These are phyloP conservation scores for Bombus affinis DNA, from an alignment of 1,140 invertebrate species.

Conservation along the genomic window DNA sequence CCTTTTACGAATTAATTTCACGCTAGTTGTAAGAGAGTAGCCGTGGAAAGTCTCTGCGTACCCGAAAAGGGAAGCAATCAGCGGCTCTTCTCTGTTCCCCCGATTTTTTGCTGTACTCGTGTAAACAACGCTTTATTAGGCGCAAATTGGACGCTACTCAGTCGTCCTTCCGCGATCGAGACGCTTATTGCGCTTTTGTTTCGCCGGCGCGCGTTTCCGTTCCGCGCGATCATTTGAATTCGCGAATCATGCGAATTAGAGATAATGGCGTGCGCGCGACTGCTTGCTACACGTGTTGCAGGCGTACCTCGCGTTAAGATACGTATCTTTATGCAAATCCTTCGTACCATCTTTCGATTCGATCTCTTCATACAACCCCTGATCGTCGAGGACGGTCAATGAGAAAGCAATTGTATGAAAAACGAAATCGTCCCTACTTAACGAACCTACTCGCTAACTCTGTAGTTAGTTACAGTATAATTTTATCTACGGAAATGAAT, in stretches of 20 bases:
- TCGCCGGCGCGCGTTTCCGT: conserved; percentile 37
- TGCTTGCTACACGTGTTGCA: conserved; percentile 23
- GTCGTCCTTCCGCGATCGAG: conserved; percentile 29
- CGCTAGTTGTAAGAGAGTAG: neutral
- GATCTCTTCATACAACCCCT: neutral
- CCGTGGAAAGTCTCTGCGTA: conserved; percentile 29
- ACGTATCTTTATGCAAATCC: conserved; percentile 36
- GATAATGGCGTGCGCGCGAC: conserved; percentile 11
- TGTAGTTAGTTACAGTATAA: too few relatives aligned
- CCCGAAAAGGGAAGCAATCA: conserved; percentile 48
- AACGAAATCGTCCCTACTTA: neutral
- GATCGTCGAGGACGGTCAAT: conserved; percentile 4
- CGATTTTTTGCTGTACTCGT: neutral
- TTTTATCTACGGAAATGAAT: neutral
- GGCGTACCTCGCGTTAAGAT: conserved; percentile 18
- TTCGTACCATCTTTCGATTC: conserved; percentile 4
- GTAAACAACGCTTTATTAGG: conserved; percentile 62
- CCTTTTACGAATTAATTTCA: conserved; percentile 45
- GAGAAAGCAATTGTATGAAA: conserved; percentile 37
- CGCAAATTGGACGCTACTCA: conserved; percentile 61
- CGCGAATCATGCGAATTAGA: conserved; percentile 43
- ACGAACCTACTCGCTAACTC: neutral
- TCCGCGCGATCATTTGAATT: conserved; percentile 48
- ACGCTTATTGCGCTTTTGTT: conserved; percentile 33
- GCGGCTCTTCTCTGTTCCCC: neutral